Evolutionary conservation across 1,140 invertebrate species (phyloP).

Genomic region (Cylas formicarius): DNA sequence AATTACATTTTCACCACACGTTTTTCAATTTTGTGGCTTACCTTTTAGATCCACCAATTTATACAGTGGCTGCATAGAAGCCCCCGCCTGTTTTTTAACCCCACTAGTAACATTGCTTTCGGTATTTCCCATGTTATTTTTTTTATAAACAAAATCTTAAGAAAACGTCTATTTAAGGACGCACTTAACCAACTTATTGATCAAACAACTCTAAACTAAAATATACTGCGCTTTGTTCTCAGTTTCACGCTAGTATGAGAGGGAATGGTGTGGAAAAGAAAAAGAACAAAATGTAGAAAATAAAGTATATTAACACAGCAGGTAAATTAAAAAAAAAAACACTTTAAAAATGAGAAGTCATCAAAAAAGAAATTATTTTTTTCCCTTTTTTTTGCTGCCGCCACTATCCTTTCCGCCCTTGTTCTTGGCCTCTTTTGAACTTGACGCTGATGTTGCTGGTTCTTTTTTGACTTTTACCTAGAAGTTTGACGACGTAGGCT

Average conservation of each 20-base stretch:
- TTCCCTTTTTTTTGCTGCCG: slow-evolving; percentile 7
- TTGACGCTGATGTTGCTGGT: slow-evolving; percentile 1
- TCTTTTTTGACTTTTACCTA: slow-evolving; percentile 10
- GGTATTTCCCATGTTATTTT: slow-evolving; percentile 73
- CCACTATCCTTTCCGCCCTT: slow-evolving; percentile 6
- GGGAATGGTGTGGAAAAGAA: too few species aligned
- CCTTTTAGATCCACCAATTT: slow-evolving; percentile 83
- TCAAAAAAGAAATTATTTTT: slow-evolving; percentile 1
- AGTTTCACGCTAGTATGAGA: too few species aligned
- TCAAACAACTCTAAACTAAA: too few species aligned
- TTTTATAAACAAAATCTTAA: slow-evolving; percentile 2
- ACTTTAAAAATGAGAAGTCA: too few species aligned
- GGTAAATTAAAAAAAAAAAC: too few species aligned
- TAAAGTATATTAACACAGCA: too few species aligned
- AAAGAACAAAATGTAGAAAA: too few species aligned
- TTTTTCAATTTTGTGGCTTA: slow-evolving; percentile 42
- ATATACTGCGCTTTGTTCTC: too few species aligned
- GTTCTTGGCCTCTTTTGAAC: background rate
- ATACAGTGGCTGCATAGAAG: slow-evolving; percentile 71
- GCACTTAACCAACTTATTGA: too few species aligned
- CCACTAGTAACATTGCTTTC: slow-evolving; percentile 87
- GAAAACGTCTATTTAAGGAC: too few species aligned
- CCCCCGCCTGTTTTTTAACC: slow-evolving; percentile 85
- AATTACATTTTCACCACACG: background rate
- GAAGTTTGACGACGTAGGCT: too few species aligned